Conservation (phyloP, 2,797 vertebrate species). For the Oreonectes daqikongensis region DNA sequence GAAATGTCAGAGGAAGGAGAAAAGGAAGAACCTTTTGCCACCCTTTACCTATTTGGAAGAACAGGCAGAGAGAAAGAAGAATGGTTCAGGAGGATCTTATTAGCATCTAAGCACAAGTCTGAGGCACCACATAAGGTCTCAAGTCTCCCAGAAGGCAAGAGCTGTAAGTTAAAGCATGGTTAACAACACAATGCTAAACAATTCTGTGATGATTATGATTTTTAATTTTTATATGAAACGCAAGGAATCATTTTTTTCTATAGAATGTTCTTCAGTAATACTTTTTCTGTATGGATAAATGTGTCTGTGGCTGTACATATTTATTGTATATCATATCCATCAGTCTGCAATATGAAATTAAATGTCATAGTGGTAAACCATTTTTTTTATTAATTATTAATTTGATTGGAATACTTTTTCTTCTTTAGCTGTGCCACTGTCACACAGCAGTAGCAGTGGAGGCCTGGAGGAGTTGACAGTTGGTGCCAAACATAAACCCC, state of each 20-base stretch:
- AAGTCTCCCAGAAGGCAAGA: conserved; percentile 71
- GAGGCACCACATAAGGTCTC: conserved; percentile 75
- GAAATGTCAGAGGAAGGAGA: conserved; percentile 72
- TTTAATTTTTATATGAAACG: no score
- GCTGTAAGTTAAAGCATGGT: conserved; percentile 71
- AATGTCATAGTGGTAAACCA: no score
- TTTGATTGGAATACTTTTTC: conserved; percentile 13
- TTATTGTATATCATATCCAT: no score
- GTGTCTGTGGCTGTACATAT: no score
- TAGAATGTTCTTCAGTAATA: no score
- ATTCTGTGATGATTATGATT: not conserved
- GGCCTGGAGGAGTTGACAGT: conserved; percentile 82
- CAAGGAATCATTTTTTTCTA: no score
- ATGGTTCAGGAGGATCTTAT: conserved; percentile 88
- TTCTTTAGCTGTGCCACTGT: conserved; percentile 70
- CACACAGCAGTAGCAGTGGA: conserved; percentile 89
- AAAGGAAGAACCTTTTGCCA: conserved; percentile 49
- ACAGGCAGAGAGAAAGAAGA: conserved; percentile 96
- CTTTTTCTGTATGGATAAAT: no score
- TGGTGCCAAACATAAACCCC: conserved; percentile 75
- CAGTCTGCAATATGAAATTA: no score
- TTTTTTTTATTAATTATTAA: no score
- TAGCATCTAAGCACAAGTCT: conserved; percentile 82
- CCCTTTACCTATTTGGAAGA: conserved; percentile 92
- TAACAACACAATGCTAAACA: not conserved